Evolutionary conservation across 2,113 vertebrate species (phyloP), one percentile per base, ranked within the genome.

Genomic region (Lipophrys pholis): DNA sequence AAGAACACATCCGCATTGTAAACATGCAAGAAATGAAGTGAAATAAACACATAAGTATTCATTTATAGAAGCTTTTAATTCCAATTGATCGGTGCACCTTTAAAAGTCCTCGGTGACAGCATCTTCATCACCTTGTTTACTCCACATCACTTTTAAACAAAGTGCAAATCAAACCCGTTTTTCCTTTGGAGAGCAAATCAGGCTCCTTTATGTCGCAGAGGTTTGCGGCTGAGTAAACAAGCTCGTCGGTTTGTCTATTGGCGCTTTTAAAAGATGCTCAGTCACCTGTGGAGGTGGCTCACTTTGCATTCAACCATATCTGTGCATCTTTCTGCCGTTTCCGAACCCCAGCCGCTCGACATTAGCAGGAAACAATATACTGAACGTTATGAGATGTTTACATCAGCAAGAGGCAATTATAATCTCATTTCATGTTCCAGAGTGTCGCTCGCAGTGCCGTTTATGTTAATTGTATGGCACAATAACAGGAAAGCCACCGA

Each of bases 301-400:
- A 30, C 21, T 30, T 30, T 30, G 21, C 21, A 30, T 30, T 30
- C 21, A 30, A 30, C 21, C 21, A 30, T 30, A 30, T 30, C 4
- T 30, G 21, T 30, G 21, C 21, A 30, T 30, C 21, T 30, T 30
- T 30, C 21, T 30, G 21, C 21, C 21, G 21, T 30, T 30, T 30
- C 21, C 21, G 4, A 30, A 30, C 21, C 2, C 21, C 21, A 14
- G 9, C 53, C 17, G 6, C 36, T 43, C 61, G 17, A 57, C 49
- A 56, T 58, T 38, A 51, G 7, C 42, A 8, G 15, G 7, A 41
- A 62, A 54, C 69, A 17, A 63, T 48, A 16, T 49, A 43, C 2
- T 30, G 21, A 2, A 30, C 38, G 66, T 59, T 61, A 55, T 59
- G 58, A 79, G 30, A 15, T 21, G 50, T 76, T 68, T 30, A 82